phyloP scores from a whole-genome alignment of 2,888 invertebrate genomes.

The Drosophila colorata region DNA sequence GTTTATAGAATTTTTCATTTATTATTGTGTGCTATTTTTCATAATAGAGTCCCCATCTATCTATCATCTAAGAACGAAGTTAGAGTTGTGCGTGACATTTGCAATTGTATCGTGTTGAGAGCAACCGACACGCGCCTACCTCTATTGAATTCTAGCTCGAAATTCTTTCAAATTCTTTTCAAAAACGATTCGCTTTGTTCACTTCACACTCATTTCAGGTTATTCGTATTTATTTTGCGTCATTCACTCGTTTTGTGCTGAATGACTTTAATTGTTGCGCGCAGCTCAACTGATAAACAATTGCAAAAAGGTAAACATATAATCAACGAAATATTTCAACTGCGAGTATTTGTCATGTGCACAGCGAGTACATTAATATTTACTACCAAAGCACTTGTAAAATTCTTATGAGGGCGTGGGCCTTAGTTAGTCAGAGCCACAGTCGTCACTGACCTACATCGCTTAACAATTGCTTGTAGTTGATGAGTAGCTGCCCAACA shows the following conservation, averaged over 20 bases:
- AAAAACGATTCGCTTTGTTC: constrained; percentile 34
- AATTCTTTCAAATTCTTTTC: constrained; percentile 7
- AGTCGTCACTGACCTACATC: constrained; percentile 57
- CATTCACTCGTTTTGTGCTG: constrained; percentile 29
- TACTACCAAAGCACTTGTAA: constrained; percentile 1
- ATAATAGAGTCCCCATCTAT: no score
- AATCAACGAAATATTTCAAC: constrained; percentile 31
- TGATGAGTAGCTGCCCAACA: background rate
- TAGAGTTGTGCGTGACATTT: background rate
- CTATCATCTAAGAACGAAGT: background rate
- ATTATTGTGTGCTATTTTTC: no score
- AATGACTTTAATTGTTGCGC: constrained; percentile 51
- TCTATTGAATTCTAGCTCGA: background rate
- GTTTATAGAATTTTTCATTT: no score
- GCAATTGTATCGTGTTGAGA: background rate
- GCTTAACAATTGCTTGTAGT: constrained; percentile 8
- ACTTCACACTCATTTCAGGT: constrained; percentile 14
- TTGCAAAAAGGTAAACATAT: constrained; percentile 22
- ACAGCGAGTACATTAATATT: constrained; percentile 9
- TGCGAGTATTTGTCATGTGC: constrained; percentile 43
- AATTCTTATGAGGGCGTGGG: constrained; percentile 27
- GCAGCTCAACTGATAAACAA: constrained; percentile 45
- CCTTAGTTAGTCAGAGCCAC: constrained; percentile 6
- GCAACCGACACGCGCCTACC: background rate
- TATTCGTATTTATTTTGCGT: constrained; percentile 42